Evolutionary conservation across 1,140 invertebrate species (phyloP).

Genomic region (Hormaphis cornu): DNA sequence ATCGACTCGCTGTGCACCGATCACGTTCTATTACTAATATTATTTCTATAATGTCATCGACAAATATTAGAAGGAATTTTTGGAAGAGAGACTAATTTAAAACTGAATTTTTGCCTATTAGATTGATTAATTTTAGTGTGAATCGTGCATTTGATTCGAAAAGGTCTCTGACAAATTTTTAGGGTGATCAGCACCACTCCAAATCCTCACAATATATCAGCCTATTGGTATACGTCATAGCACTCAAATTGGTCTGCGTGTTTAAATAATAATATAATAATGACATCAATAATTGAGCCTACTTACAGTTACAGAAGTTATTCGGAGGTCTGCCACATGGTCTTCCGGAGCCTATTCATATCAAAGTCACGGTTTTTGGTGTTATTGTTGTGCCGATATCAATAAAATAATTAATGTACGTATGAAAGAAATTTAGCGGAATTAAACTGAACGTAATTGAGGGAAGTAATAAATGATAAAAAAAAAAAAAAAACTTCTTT

Average conservation of each 20-base stretch:
- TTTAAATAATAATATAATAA: not conserved
- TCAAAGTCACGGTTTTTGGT: conserved; percentile 29
- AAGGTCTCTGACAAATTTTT: too few species aligned
- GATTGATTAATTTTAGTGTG: too few species aligned
- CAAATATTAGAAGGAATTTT: too few species aligned
- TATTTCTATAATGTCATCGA: too few species aligned
- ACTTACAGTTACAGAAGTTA: conserved; percentile 11
- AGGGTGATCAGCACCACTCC: too few species aligned
- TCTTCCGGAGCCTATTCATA: conserved; percentile 15
- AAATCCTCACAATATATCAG: too few species aligned
- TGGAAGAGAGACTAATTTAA: too few species aligned
- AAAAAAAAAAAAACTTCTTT: too few species aligned
- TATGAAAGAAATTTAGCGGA: not conserved
- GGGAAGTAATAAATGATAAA: too few species aligned
- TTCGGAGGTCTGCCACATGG: conserved; percentile 17
- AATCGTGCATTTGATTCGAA: too few species aligned
- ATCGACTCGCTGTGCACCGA: not conserved
- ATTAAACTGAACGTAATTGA: conserved; percentile 21
- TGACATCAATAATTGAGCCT: conserved; percentile 2
- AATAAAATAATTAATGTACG: conserved; percentile 1
- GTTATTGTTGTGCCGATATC: conserved; percentile 23
- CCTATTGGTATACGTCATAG: not conserved
- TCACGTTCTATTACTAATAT: not conserved
- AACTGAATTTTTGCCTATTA: too few species aligned
- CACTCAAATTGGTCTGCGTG: conserved; percentile 10